These are phyloP conservation scores for Antedon mediterranea DNA, from an alignment of 53 echinoderm and acorn worm species.

Conservation along the genomic window DNA sequence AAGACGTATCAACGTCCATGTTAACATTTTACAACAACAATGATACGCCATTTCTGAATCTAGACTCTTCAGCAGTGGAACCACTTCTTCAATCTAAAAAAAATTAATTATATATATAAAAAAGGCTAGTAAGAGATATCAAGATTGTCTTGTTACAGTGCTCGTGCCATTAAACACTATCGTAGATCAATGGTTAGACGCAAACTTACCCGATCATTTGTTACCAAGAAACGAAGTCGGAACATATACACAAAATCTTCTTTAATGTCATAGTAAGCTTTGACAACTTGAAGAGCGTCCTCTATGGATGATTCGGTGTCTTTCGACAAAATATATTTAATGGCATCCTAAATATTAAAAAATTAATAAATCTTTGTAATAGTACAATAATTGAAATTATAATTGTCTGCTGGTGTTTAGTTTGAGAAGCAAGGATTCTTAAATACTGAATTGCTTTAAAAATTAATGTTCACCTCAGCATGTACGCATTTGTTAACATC, in stretches of 20 bases:
- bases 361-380: too few relatives aligned
- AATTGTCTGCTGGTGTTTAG: not conserved
- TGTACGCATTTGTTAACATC: slow-evolving; percentile 34
- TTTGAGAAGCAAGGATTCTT: too few relatives aligned
- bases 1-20: slow-evolving; percentile 35
- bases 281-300: slow-evolving; percentile 54
- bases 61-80: slow-evolving; percentile 19
- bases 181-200: too few relatives aligned
- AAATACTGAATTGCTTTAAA: too few relatives aligned
- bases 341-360: slow-evolving; percentile 20
- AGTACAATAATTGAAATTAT: too few relatives aligned
- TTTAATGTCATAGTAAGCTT: slow-evolving; percentile 32
- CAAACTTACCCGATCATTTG: slow-evolving; percentile 38
- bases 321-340: slow-evolving; percentile 30
- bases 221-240: slow-evolving; percentile 38
- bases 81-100: slow-evolving; percentile 35
- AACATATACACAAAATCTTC: slow-evolving; percentile 40
- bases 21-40: slow-evolving; percentile 27
- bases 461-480: slow-evolving; percentile 28
- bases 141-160: too few relatives aligned
- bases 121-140: too few relatives aligned
- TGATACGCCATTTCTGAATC: slow-evolving; percentile 14
- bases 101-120: not conserved
- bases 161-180: too few relatives aligned
- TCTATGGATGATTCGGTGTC: slow-evolving; percentile 19